A percentile compares a stretch with the other conserved stretches of the same genome.
These are phyloP conservation scores for Sphaerophoria taeniata DNA, from an alignment of 2,888 invertebrate genomes.

Conservation along the genomic window DNA sequence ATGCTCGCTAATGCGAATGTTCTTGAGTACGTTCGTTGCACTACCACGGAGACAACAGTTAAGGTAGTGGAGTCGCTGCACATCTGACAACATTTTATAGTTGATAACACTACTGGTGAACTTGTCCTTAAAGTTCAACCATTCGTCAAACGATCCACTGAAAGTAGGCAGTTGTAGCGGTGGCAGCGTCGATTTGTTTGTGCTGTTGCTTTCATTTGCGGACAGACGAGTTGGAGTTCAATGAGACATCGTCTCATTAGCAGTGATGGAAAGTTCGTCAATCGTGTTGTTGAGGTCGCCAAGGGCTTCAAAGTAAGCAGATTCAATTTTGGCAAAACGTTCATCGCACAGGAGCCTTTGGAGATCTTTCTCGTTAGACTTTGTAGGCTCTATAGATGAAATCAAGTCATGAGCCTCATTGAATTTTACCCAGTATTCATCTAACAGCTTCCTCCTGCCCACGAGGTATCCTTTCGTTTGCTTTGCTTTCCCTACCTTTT, in stretches of 20 bases:
- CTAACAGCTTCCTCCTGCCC: no score
- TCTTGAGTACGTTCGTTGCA: constrained; percentile 44
- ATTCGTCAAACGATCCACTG: constrained; percentile 39
- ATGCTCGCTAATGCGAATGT: constrained; percentile 34
- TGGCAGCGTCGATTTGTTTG: no score
- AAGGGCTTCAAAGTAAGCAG: constrained; percentile 38
- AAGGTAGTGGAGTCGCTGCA: constrained; percentile 54
- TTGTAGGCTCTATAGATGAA: no score
- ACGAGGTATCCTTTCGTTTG: no score
- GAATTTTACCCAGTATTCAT: no score
- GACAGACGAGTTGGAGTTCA: constrained; percentile 15
- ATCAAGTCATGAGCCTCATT: no score
- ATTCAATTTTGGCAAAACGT: constrained; percentile 17
- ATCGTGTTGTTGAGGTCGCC: constrained; percentile 17
- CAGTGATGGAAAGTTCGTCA: constrained; percentile 16
- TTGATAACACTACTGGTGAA: constrained; percentile 39
- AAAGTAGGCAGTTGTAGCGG: no score
- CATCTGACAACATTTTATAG: constrained; percentile 22
- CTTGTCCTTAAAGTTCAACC: constrained; percentile 14
- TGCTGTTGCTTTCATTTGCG: not conserved
- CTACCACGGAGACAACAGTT: constrained; percentile 51
- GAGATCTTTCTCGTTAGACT: no score
- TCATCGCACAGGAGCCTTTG: constrained; percentile 3
- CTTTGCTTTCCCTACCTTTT: no score
- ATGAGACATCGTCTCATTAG: constrained; percentile 6